Percentiles rank a stretch among this genome's conserved stretches.
Conservation (phyloP, 2,113 vertebrate genomes). For the Corvus hawaiiensis region DNA sequence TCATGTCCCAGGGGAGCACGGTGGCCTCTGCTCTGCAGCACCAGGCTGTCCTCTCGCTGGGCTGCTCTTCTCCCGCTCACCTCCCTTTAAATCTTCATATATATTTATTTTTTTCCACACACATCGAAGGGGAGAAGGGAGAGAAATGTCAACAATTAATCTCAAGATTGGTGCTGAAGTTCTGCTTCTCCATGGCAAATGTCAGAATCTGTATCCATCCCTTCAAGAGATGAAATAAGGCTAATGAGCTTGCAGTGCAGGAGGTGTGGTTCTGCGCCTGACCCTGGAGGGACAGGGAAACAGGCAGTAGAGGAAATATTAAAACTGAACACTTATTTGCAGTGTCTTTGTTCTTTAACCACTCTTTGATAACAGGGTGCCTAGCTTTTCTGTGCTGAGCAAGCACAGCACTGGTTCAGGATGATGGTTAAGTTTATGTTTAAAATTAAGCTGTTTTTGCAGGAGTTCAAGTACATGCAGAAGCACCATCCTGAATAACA, state of each 20-base stretch:
- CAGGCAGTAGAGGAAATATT: not conserved
- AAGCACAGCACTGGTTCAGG: not conserved
- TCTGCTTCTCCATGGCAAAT: not conserved
- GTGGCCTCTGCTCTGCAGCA: not conserved
- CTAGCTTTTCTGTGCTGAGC: not conserved
- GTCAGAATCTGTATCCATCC: not conserved
- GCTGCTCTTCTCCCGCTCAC: not conserved
- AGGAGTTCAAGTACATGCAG: not conserved
- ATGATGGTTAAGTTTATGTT: not conserved
- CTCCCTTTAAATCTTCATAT: not conserved
- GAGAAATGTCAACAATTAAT: not conserved
- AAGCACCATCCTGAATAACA: not conserved
- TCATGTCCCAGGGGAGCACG: not conserved
- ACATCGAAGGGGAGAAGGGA: not conserved
- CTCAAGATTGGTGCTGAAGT: not conserved
- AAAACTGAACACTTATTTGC: not conserved
- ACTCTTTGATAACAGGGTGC: rapidly evolving
- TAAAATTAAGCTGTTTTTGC: not conserved
- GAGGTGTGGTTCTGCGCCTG: not conserved
- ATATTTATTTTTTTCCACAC: not conserved
- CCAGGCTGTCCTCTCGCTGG: not conserved
- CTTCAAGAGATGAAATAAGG: not conserved
- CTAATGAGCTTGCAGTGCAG: not conserved
- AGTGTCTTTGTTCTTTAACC: not conserved
- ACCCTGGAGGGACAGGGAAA: not conserved